A percentile compares a stretch with the other conserved stretches of the same genome.
phyloP scores from a whole-genome alignment of 1,140 invertebrate genomes.

The Heliconius nattereri region DNA sequence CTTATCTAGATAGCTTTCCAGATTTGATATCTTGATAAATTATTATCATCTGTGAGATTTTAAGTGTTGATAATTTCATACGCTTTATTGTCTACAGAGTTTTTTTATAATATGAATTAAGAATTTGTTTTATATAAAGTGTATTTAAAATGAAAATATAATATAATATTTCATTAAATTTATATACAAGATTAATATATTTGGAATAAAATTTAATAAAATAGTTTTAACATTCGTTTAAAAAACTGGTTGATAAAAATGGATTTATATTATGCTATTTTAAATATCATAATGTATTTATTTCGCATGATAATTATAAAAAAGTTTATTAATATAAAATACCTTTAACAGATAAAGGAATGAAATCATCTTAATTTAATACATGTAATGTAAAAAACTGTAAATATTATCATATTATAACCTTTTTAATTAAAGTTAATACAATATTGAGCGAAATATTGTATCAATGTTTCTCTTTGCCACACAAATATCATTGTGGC shows the following conservation, averaged over 20 bases:
- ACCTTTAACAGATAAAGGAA: not conserved
- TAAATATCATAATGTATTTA: conserved; percentile 15
- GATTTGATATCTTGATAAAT: not conserved
- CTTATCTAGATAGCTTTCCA: not conserved
- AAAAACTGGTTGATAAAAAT: not conserved
- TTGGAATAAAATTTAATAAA: not conserved
- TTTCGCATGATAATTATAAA: not conserved
- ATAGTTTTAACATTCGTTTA: not conserved
- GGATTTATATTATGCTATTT: not conserved
- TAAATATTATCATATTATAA: no score
- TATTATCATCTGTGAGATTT: not conserved
- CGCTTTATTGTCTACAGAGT: not conserved
- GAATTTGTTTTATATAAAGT: not conserved
- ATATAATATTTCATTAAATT: not conserved
- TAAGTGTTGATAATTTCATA: not conserved
- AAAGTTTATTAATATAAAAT: not conserved
- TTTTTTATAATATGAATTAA: not conserved
- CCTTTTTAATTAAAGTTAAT: no score
- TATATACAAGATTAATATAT: not conserved
- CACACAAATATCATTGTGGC: no score
- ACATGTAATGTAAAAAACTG: no score
- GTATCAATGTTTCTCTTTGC: no score
- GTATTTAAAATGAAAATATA: no score
- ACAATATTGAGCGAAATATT: no score
- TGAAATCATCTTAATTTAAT: no score